Evolutionary conservation across 2,888 invertebrate genomes (phyloP), one percentile per base, ranked within the genome.

Genomic region (Drosophila macrospina): DNA sequence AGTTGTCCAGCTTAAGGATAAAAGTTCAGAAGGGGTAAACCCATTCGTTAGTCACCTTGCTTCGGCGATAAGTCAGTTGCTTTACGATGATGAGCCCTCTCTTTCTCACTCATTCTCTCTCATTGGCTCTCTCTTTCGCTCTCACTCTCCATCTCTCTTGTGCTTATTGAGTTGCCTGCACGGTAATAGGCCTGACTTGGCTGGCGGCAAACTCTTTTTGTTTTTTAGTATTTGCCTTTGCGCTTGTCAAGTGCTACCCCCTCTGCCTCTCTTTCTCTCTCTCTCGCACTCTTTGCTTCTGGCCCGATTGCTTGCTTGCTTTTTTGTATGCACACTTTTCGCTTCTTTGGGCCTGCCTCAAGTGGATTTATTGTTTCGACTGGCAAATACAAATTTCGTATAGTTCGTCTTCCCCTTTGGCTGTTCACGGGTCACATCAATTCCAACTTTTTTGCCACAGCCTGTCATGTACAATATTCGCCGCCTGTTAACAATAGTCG

Each of bases 331-430:
- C 41, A 56, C 39, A 56, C 52, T 67, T 15, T 28, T 59, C 50
- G 20, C n/a, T 54, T 41, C 44, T 45, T 63, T 65, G 65, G 54
- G 39, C 30, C 62, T 56, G 56, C 56, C 48, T 74, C 69, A 57
- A 85, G 88, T 88, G 87, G 84, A 85, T 85, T 85, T 85, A 85
- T 85, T 85, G 84, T 85, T 85, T 86, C 85, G 70, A 76, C 81
- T 74, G 80, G 88, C 84, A 84, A 88, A 80, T 76, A 84, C 84
- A 88, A 88, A 86, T 74, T 73, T 71, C 70, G 51, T n/a, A 59
- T 15, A 15, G 44, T 48, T 65, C 47, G 34, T 26, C 44, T 41
- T 65, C 24, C 51, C 57, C 32, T 20, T 20, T 41, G 34, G 30
- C 55, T 7, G 55, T 52, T 39, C 59, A 45, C 45, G 63, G 55